Evolutionary conservation across 2,113 vertebrate species (phyloP), one percentile per base, ranked within the genome.

Genomic region (Myotis brandtii): DNA sequence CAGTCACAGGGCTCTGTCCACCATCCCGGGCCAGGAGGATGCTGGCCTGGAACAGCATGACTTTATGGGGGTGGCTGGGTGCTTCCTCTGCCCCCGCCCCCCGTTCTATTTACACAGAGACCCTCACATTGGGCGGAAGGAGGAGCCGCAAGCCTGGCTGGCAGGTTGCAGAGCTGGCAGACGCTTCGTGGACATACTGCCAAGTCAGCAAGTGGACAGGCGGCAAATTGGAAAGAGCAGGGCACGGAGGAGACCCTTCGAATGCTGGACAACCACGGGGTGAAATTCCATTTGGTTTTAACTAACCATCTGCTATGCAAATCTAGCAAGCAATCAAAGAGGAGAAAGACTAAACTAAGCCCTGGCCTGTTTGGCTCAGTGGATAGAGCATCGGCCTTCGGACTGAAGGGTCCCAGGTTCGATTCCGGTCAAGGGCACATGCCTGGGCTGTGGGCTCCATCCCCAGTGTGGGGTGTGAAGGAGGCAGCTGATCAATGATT

Each of bases 171-270:
- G 79, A 95, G 66, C 73, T 96, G 95, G 96, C 76, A 87, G 85
- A 66, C 2, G 73, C 50, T 30, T 17, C 89, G 93, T 6, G 80
- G 56, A 96, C 94, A 88, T 93, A 88, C 4, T 95, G 96, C 94
- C 93, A 97, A 96, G 43, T 97, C 95, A 96, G 96, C 94, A 97
- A 96, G 97, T 40, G 88, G 97, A 96, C 93, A 97, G 97, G 96
- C 90, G 94, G 69, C 89, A 96, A 89, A 89, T 94, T 97, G 97
- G 86, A 98, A 95, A 93, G 90, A 97, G 66, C 52, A 92, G 62
- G 27, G 72, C 62, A 73, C 30, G 0, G 25, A 59, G 54, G 62
- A 91, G 54, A 95, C 92, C 87, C 94, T 92, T 67, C 86, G 86
- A 97, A 97, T 67, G 46, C 79, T 48, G 94, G 82, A 77, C 81